phyloP scores from a whole-genome alignment of 2,888 invertebrate species.

The Nemoura dubitans region DNA sequence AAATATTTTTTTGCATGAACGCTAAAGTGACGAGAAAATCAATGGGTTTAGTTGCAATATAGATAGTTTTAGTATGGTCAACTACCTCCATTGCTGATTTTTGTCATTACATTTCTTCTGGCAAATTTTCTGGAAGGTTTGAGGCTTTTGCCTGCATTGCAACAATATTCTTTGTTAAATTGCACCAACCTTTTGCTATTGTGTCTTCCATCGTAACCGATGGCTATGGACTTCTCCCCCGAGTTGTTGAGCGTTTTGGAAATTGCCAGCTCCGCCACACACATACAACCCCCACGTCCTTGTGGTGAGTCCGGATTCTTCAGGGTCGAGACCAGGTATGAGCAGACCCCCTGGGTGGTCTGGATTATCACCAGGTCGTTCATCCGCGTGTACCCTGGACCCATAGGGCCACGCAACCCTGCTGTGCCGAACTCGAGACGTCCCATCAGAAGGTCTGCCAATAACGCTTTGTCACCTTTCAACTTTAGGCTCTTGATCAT shows the following conservation, averaged over 20 bases:
- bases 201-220: slow-evolving; percentile 93
- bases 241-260: slow-evolving; percentile 52
- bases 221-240: slow-evolving; percentile 76
- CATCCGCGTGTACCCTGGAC: slow-evolving; percentile 91
- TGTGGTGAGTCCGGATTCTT: not conserved
- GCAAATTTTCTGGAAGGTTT: not conserved
- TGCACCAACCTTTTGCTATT: slow-evolving; percentile 81
- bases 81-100: no score
- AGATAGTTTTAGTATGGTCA: no score
- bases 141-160: not conserved
- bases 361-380: slow-evolving; percentile 97
- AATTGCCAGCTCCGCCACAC: not conserved
- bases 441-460: slow-evolving; percentile 71
- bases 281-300: no score
- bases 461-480: slow-evolving; percentile 65
- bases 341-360: slow-evolving; percentile 88
- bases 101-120: no score
- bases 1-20: no score
- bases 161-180: not conserved
- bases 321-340: slow-evolving; percentile 70
- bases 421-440: slow-evolving; percentile 92
- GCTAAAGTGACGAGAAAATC: no score
- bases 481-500: slow-evolving; percentile 68
- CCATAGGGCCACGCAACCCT: slow-evolving; percentile 92
- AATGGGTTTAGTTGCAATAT: no score